Base-by-base conservation (phyloP, 1,140 invertebrate species). In the Eufriesea mexicana region DNA sequence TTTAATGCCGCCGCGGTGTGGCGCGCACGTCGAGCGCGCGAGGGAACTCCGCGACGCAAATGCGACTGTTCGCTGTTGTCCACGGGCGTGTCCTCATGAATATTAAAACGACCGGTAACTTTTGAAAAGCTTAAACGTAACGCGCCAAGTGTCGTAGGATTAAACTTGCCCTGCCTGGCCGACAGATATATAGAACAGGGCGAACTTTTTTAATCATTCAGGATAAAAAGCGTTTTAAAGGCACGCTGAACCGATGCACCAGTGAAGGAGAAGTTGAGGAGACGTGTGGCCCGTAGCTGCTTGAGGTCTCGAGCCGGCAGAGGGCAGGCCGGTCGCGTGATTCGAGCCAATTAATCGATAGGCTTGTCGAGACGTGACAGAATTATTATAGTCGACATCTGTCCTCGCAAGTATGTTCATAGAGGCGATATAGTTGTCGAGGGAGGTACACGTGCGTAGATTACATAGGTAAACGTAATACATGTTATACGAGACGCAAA, bases 101-200 rank as follows among this genome's bases (percentile, higher is more conserved):
- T 81, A 81, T 81, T 81, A 81, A 81, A 81, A 54, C 54, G 66
- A 66, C 54, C 61, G n/a, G 61, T 74, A 55, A 66, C 59, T 81
- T 55, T 71, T 35, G 5, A 66, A 74, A 64, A 51, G 78, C 57
- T 49, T 61, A 64, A 25, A n/a, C 57, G 28, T 9, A 2, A 25
- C 49, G 59, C 20, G 59, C 25, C 5, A 66, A 74, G 20, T 72
- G 10, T 25, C 78, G 23, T 23, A 4, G 71, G 59, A 80, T 80
- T 66, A 66, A 66, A 6, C 51, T 25, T 35, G 23, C 76, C 25
- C 7, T 25, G 35, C 28, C 49, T 20, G 77, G 14, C 42, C 77
- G 12, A 5, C 14, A 1, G 16, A 62, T 67, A 68, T 49, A 49
- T 20, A 28, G 18, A 79, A 61, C 77, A 42, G 51, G 6, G 23